These are phyloP conservation scores for Drosophila insularis DNA, from an alignment of 1,140 invertebrate genomes.

Conservation along the genomic window DNA sequence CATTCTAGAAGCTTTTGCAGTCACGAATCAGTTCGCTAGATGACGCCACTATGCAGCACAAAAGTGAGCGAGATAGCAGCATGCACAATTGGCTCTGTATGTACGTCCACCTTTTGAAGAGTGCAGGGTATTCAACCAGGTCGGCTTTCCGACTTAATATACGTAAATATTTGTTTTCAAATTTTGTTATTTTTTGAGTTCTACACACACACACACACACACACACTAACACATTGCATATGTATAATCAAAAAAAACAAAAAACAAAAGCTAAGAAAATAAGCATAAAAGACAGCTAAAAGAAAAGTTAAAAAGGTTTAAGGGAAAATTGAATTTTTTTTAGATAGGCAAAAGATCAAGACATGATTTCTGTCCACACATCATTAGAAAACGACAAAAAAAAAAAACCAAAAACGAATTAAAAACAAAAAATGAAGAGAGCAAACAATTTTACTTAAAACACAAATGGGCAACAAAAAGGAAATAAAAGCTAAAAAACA, in stretches of 20 bases:
- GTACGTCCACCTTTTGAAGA: background rate
- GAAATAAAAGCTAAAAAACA: conserved; percentile 13
- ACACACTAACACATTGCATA: conserved; percentile 34
- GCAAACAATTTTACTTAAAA: conserved; percentile 8
- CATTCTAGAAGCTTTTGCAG: too few relatives aligned
- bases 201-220: conserved; percentile 27
- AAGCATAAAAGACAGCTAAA: conserved; percentile 19
- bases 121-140: background rate
- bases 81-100: background rate
- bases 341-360: conserved; percentile 61
- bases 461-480: background rate
- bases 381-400: conserved; percentile 20
- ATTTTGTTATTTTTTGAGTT: conserved; percentile 14
- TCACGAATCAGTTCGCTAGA: background rate
- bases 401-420: background rate
- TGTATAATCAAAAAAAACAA: conserved; percentile 27
- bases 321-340: conserved; percentile 38
- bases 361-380: conserved; percentile 19
- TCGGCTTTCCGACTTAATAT: background rate
- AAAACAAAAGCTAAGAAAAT: conserved; percentile 27
- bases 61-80: background rate
- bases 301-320: conserved; percentile 19
- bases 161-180: background rate
- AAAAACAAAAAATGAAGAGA: conserved; percentile 13
- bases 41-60: background rate